phyloP scores from a whole-genome alignment of 2,797 vertebrate genomes.

The Poliocrania exsul region DNA sequence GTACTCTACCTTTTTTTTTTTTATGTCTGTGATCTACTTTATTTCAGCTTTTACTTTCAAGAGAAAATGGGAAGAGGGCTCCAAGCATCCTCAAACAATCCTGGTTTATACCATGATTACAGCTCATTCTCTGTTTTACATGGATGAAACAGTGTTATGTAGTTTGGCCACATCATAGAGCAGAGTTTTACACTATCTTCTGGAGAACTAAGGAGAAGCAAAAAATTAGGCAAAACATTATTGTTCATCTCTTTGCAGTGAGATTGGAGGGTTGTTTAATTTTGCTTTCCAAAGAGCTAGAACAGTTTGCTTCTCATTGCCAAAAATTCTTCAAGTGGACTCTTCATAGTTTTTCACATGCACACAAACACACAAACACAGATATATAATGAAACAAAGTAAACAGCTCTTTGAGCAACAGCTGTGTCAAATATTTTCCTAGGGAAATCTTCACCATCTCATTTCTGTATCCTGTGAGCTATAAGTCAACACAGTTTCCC shows the following conservation, averaged over 20 bases:
- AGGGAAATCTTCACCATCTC: constrained; percentile 30
- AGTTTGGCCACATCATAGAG: neutral
- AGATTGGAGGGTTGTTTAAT: neutral
- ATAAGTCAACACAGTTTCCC: constrained; percentile 25
- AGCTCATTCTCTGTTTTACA: neutral
- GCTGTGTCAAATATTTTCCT: constrained; percentile 46
- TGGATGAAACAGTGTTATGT: neutral
- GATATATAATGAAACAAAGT: neutral
- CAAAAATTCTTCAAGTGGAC: constrained; percentile 23
- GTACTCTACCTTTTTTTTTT: neutral
- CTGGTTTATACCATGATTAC: neutral
- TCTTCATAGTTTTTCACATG: neutral
- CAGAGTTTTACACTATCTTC: constrained; percentile 1
- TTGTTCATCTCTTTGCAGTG: neutral
- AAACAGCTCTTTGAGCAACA: constrained; percentile 30
- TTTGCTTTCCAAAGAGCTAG: constrained; percentile 33
- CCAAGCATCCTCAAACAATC: neutral
- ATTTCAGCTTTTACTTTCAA: neutral
- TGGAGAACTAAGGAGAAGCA: constrained; percentile 16
- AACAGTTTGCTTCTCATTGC: neutral
- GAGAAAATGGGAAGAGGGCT: neutral
- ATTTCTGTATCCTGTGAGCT: constrained; percentile 34
- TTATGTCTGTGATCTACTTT: neutral
- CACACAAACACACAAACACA: neutral
- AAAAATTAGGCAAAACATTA: neutral